Evolutionary conservation across 2,797 vertebrate genomes (phyloP), one percentile per base, ranked within the genome.

Genomic region (Hipposideros larvatus): DNA sequence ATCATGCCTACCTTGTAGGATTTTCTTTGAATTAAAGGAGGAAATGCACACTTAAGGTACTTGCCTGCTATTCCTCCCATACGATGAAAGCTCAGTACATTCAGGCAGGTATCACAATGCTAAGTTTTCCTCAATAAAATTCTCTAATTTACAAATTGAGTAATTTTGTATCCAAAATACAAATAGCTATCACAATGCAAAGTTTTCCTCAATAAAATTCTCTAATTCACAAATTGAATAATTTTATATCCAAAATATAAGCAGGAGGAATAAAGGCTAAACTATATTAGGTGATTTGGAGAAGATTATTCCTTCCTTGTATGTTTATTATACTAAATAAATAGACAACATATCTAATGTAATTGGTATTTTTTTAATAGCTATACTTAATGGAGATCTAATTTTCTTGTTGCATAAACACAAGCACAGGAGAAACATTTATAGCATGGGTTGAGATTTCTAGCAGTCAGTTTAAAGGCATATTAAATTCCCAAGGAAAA

Each of bases 1-100:
- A 4, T 41, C 1, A 0, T 22, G 10, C 4, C 14, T 31, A 8
- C 2, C 5, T 46, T 66, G 7, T 53, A 8, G 26, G 15, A 48
- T 19, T 82, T 11, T 22, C 15, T 14, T 41, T 51, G 13, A 91
- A 63, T 15, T 66, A 48, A 34, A 46, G 4, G 37, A 24, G 24
- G 2, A 5, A 73, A 61, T 26, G 13, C 16, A 80, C n/a, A 51
- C 28, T 5, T 70, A 19, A 19, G 55, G 4, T 41, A 31, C 71
- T 55, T 89, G 4, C 26, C 22, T 83, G 15, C 15, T 68, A 13
- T 88, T 37, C 7, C 6, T 82, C 63, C 7, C 7, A 41, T 1
- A 74, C 2, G 7, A 4, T 26, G 61, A 46, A 10, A 71, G 24
- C 6, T 82, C 14, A 22, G 34, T 19, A 57, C 5, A 10, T 48